These are phyloP conservation scores for Egretta garzetta DNA, from an alignment of 2,113 vertebrate species.

Conservation along the genomic window DNA sequence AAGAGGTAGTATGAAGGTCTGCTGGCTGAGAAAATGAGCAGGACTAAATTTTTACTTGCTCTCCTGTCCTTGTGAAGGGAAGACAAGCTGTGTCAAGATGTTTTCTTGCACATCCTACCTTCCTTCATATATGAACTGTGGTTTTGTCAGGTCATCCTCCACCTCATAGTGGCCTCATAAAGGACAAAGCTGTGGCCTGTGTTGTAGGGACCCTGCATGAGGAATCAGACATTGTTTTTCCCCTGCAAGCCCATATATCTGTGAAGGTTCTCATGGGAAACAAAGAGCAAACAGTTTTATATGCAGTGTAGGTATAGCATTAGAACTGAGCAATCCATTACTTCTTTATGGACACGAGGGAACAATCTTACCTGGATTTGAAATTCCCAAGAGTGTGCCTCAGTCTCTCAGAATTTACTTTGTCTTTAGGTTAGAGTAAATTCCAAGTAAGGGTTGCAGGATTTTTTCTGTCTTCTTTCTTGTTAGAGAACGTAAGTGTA, in stretches of 20 bases:
- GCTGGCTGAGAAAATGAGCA: not conserved
- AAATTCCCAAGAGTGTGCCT: not conserved
- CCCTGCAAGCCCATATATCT: not conserved
- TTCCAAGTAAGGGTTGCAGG: not conserved
- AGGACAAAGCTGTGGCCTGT: not conserved
- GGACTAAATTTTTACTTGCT: not conserved
- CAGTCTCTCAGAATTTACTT: not conserved
- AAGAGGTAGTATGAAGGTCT: not conserved
- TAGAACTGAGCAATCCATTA: not conserved
- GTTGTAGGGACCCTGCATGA: not conserved
- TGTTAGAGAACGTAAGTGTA: not conserved
- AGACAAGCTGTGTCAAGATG: not conserved
- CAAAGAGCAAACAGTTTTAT: not conserved
- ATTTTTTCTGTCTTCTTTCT: not conserved
- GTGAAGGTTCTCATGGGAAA: not conserved
- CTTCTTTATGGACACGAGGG: not conserved
- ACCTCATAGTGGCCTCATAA: not conserved
- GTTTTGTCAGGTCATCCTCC: not conserved
- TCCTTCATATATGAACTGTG: rapidly evolving
- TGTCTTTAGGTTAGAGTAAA: not conserved
- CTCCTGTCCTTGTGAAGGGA: not conserved
- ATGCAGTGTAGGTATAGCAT: not conserved
- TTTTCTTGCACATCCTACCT: not conserved
- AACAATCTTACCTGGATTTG: not conserved
- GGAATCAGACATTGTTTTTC: not conserved